phyloP scores from a whole-genome alignment of 2,797 vertebrate species.

The Graptemys geographica region DNA sequence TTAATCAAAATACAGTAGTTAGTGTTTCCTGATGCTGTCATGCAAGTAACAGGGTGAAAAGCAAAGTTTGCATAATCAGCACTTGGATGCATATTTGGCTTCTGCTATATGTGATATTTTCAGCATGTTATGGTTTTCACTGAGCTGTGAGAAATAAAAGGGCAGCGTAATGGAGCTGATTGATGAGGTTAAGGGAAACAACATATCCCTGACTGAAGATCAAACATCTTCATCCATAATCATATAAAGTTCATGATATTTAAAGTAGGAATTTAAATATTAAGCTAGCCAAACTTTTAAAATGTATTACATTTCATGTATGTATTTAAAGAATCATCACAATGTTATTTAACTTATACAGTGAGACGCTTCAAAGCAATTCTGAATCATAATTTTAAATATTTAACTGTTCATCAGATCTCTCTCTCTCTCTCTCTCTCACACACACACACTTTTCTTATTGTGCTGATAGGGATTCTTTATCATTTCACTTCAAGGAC shows the following conservation, averaged over 20 bases:
- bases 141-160: neutral
- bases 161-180: neutral
- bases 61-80: neutral
- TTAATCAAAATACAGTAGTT: neutral
- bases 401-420: neutral
- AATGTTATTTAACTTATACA: neutral
- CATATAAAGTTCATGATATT: conserved; percentile 1
- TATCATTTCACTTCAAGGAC: neutral
- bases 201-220: neutral
- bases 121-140: neutral
- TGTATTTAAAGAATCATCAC: neutral
- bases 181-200: neutral
- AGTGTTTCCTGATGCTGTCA: neutral
- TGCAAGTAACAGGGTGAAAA: neutral
- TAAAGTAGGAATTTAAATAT: conserved; percentile 10
- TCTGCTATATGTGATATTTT: neutral
- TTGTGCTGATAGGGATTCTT: neutral
- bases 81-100: neutral
- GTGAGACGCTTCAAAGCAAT: neutral
- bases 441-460: neutral
- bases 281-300: neutral
- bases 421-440: neutral
- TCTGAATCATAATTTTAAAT: neutral
- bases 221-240: neutral
- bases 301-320: rapidly evolving